These are phyloP conservation scores for Heliconius nattereri DNA, from an alignment of 1,140 invertebrate genomes.

Conservation along the genomic window DNA sequence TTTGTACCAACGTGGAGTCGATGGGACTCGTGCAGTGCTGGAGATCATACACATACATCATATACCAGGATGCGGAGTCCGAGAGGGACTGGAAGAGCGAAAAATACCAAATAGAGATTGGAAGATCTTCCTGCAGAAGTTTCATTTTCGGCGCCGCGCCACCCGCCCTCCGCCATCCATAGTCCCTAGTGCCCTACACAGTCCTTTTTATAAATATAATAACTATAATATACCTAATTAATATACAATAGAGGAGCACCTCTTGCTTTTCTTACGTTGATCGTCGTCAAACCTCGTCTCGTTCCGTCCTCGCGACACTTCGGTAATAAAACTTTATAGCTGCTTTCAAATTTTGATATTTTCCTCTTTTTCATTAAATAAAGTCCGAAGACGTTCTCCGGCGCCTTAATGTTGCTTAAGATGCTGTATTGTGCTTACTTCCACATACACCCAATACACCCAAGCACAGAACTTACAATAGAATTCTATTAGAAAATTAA, in stretches of 20 bases:
- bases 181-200: constrained; percentile 8
- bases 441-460: not conserved
- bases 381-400: not conserved
- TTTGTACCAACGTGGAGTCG: too few species aligned
- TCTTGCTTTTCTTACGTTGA: too few species aligned
- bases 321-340: constrained; percentile 27
- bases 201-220: too few species aligned
- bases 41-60: not conserved
- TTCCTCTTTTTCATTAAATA: constrained; percentile 21
- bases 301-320: constrained; percentile 9
- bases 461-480: not conserved
- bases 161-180: constrained; percentile 5
- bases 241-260: too few species aligned
- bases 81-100: not conserved
- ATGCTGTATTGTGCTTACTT: not conserved
- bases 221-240: too few species aligned
- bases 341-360: constrained; percentile 22
- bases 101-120: constrained; percentile 27
- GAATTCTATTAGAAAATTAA: not conserved
- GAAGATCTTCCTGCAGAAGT: constrained; percentile 28
- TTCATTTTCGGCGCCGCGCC: constrained; percentile 31
- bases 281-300: not conserved
- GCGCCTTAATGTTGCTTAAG: not conserved
- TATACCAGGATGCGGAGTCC: not conserved
- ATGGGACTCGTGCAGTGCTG: too few species aligned